phyloP scores from a whole-genome alignment of 2,888 invertebrate genomes.

The Chalcosyrphus nemorum region DNA sequence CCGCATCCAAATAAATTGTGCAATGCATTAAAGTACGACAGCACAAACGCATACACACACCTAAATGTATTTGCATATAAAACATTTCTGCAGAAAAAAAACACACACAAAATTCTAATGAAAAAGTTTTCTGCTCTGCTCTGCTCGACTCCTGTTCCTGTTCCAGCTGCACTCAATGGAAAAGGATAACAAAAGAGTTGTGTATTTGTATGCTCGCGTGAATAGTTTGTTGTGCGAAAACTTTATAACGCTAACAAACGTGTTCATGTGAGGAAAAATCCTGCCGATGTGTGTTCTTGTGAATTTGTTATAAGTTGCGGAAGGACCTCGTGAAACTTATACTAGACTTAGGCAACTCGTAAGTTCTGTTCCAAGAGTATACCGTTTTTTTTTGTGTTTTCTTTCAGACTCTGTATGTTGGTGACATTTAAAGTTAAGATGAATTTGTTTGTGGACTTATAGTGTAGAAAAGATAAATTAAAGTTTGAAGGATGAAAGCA shows the following conservation, averaged over 20 bases:
- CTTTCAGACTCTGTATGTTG: background rate
- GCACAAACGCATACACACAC: background rate
- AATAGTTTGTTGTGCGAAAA: slow-evolving; percentile 54
- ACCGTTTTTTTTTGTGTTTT: background rate
- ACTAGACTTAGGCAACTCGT: slow-evolving; percentile 16
- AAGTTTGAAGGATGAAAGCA: background rate
- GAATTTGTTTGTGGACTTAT: slow-evolving; percentile 9
- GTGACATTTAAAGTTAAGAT: slow-evolving; percentile 24
- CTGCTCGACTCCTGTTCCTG: no score
- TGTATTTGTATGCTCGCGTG: slow-evolving; percentile 4
- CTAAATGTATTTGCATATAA: no score
- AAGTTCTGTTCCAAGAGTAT: slow-evolving; percentile 22
- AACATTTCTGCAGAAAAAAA: slow-evolving; percentile 5
- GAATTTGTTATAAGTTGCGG: slow-evolving; percentile 40
- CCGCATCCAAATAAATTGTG: slow-evolving; percentile 58
- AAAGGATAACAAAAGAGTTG: slow-evolving; percentile 29
- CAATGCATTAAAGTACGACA: slow-evolving; percentile 30
- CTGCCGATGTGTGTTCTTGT: slow-evolving; percentile 4
- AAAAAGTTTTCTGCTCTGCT: slow-evolving; percentile 19
- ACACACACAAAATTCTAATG: slow-evolving; percentile 31
- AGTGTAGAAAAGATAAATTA: no score
- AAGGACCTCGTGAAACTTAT: slow-evolving; percentile 35
- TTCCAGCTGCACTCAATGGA: background rate
- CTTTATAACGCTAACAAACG: slow-evolving; percentile 22
- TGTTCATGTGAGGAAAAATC: slow-evolving; percentile 20